phyloP scores from a whole-genome alignment of 2,888 invertebrate species.

The Salpingus planirostris region DNA sequence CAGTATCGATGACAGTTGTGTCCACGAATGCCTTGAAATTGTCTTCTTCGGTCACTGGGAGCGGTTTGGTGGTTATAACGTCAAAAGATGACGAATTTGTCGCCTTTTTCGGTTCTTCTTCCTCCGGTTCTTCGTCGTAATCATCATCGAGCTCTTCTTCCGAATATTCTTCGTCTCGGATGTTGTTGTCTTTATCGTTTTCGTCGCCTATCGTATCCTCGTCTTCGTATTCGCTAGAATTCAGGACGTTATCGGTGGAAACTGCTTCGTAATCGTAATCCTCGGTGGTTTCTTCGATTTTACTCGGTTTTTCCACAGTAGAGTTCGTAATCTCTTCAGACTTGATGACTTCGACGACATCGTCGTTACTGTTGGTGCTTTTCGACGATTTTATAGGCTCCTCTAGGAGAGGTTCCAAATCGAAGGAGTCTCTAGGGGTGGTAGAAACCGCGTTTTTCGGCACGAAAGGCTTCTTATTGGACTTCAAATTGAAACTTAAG shows the following conservation, averaged over 20 bases:
- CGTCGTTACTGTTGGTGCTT: constrained; percentile 31
- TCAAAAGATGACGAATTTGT: too few species aligned
- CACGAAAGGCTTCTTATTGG: constrained; percentile 23
- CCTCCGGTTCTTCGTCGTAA: constrained; percentile 1
- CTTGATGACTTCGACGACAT: constrained; percentile 50
- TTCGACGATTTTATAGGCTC: constrained; percentile 48
- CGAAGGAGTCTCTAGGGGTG: constrained; percentile 32
- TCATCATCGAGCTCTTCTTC: constrained; percentile 4
- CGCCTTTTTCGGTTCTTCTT: constrained; percentile 2
- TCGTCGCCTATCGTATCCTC: constrained; percentile 2
- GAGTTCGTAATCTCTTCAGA: constrained; percentile 22
- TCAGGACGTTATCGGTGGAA: constrained; percentile 6
- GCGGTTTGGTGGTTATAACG: constrained; percentile 40
- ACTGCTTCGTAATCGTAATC: constrained; percentile 19
- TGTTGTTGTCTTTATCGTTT: constrained; percentile 2
- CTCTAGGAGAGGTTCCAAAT: constrained; percentile 50
- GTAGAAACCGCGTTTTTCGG: constrained; percentile 22
- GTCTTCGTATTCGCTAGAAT: constrained; percentile 27
- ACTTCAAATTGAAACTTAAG: constrained; percentile 22
- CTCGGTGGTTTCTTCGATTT: constrained; percentile 9
- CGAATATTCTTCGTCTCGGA: constrained; percentile 7
- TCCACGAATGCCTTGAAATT: constrained; percentile 46
- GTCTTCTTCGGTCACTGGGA: background rate
- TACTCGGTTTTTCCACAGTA: constrained; percentile 11
- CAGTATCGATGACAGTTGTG: constrained; percentile 49